Evolutionary conservation across 1,140 invertebrate species (phyloP).

Genomic region (Dermatophagoides farinae): DNA sequence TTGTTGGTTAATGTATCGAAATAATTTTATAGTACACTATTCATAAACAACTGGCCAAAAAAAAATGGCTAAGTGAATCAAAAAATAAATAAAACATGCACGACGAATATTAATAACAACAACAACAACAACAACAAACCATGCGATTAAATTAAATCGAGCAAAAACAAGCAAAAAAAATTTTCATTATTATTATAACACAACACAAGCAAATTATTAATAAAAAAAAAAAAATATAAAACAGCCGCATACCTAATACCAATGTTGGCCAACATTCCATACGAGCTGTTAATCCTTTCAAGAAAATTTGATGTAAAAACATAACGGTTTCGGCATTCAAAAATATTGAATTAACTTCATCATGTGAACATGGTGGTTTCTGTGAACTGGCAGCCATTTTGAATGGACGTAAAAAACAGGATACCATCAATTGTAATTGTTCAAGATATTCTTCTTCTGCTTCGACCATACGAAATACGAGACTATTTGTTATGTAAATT

Average conservation of each 20-base stretch:
- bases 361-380: constrained; percentile 75
- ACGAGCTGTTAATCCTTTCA: constrained; percentile 72
- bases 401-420: constrained; percentile 73
- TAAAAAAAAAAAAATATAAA: background rate
- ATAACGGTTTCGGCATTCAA: constrained; percentile 77
- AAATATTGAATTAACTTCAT: constrained; percentile 87
- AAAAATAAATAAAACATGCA: too few species aligned
- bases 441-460: constrained; percentile 75
- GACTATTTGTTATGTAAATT: constrained; percentile 27
- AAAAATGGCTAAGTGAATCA: too few species aligned
- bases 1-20: too few species aligned
- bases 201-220: too few species aligned
- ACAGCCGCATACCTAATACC: constrained; percentile 43
- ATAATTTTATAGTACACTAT: too few species aligned
- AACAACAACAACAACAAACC: too few species aligned
- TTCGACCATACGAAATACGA: constrained; percentile 81
- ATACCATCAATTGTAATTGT: constrained; percentile 70
- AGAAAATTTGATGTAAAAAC: constrained; percentile 83
- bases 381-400: constrained; percentile 79
- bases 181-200: too few species aligned
- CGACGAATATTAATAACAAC: too few species aligned
- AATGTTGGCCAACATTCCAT: constrained; percentile 83
- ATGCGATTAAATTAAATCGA: too few species aligned
- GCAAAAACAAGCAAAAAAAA: too few species aligned
- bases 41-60: too few species aligned